A percentile compares a stretch with the other conserved stretches of the same genome.
Conservation (phyloP, 2,113 vertebrate genomes). For the Uria lomvia region DNA sequence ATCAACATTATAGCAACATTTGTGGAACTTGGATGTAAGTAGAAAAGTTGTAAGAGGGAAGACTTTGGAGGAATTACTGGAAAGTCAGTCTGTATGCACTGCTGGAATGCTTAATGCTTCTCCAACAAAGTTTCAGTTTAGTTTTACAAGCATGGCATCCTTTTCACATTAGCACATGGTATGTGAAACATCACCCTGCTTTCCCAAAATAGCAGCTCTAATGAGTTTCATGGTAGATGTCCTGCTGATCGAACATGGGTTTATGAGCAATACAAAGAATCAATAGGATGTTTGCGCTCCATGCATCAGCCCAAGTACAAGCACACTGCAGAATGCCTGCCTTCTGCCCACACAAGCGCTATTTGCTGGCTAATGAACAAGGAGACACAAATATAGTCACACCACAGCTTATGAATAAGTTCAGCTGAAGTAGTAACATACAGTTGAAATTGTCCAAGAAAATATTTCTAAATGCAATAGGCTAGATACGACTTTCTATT, state of each 20-base stretch:
- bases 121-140: background rate
- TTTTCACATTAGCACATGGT: constrained; percentile 33
- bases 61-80: background rate
- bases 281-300: background rate
- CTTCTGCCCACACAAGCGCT: background rate
- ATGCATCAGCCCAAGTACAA: background rate
- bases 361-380: background rate
- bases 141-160: constrained; percentile 43
- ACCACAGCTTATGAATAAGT: background rate
- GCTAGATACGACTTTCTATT: background rate
- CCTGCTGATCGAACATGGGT: background rate
- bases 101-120: background rate
- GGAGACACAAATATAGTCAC: background rate
- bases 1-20: background rate
- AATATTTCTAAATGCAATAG: background rate
- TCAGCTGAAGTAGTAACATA: background rate
- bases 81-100: background rate
- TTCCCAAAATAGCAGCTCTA: constrained; percentile 30
- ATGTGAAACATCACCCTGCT: background rate
- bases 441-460: background rate
- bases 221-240: constrained; percentile 31
- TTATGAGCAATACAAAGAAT: constrained; percentile 26
- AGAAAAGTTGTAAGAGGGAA: background rate
- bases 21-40: background rate
- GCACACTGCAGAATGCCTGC: background rate